Percentiles rank a stretch among this genome's conserved stretches.
Conservation (phyloP, 1,140 invertebrate species). For the Lordiphosa stackelbergi region DNA sequence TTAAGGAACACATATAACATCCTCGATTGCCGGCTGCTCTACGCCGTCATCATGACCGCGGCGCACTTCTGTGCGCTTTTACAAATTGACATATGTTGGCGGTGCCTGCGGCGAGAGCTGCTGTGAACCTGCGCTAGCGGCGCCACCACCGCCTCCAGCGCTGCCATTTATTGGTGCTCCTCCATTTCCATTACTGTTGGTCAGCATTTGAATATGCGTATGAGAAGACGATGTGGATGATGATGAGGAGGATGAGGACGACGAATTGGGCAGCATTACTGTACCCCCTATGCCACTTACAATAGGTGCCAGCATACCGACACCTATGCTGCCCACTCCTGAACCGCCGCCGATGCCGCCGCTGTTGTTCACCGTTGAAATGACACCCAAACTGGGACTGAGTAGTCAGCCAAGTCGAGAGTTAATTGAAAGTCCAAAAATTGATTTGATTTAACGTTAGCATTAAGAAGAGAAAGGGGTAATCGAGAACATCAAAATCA, state of each 20-base stretch:
- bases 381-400: constrained; percentile 49
- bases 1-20: constrained; percentile 5
- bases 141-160: constrained; percentile 79
- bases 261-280: constrained; percentile 67
- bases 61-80: constrained; percentile 23
- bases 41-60: neutral
- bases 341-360: constrained; percentile 32
- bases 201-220: constrained; percentile 66
- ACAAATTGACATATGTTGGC: constrained; percentile 93
- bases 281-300: constrained; percentile 56
- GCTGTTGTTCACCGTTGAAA: constrained; percentile 46
- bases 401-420: constrained; percentile 13
- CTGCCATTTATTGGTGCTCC: constrained; percentile 43
- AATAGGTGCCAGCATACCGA: constrained; percentile 56
- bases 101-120: constrained; percentile 91
- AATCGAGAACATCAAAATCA: constrained; percentile 19
- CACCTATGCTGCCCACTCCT: constrained; percentile 41
- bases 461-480: constrained; percentile 29
- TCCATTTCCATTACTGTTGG: constrained; percentile 53
- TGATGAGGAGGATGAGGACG: constrained; percentile 72
- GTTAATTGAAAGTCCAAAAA: constrained; percentile 42
- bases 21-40: constrained; percentile 16
- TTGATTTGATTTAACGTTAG: constrained; percentile 29
- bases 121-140: constrained; percentile 78
- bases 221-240: constrained; percentile 75